Conservation (phyloP, 64 coral and sea anemone genomes). For the Dendrophyllia cribrosa region DNA sequence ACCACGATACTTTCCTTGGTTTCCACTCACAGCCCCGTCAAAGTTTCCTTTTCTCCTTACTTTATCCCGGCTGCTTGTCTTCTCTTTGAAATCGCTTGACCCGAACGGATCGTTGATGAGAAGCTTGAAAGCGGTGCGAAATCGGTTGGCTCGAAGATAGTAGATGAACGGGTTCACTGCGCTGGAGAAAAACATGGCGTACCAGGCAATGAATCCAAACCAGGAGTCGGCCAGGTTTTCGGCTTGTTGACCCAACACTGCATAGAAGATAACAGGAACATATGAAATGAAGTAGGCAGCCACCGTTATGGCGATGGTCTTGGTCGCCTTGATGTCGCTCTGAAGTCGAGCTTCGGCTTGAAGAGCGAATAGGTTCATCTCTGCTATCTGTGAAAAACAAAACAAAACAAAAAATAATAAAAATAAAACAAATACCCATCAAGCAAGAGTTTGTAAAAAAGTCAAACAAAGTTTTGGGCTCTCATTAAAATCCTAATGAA, state of each 20-base stretch:
- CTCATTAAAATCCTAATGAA: too few species aligned
- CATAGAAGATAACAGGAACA: not conserved
- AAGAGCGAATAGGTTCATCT: not conserved
- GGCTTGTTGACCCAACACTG: not conserved
- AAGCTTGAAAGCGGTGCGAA: too few species aligned
- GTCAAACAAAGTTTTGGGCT: too few species aligned
- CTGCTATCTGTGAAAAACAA: not conserved
- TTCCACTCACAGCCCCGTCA: not conserved
- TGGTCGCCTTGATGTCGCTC: not conserved
- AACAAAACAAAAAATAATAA: too few species aligned
- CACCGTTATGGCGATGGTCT: not conserved
- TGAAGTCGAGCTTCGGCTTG: not conserved
- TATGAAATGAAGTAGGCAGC: not conserved
- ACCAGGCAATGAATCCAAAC: not conserved
- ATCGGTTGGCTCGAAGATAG: too few species aligned
- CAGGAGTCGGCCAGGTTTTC: not conserved
- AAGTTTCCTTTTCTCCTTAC: not conserved
- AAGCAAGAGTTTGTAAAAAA: too few species aligned
- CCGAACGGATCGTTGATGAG: too few species aligned
- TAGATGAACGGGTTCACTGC: too few species aligned
- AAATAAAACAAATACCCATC: too few species aligned
- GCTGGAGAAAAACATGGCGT: too few species aligned
- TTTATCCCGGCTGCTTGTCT: not conserved
- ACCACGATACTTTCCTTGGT: not conserved
- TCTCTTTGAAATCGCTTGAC: too few species aligned